Percentiles rank a stretch among this genome's conserved stretches.
Evolutionary conservation across 2,888 invertebrate genomes (phyloP).

Genomic region (Apamea crenata): DNA sequence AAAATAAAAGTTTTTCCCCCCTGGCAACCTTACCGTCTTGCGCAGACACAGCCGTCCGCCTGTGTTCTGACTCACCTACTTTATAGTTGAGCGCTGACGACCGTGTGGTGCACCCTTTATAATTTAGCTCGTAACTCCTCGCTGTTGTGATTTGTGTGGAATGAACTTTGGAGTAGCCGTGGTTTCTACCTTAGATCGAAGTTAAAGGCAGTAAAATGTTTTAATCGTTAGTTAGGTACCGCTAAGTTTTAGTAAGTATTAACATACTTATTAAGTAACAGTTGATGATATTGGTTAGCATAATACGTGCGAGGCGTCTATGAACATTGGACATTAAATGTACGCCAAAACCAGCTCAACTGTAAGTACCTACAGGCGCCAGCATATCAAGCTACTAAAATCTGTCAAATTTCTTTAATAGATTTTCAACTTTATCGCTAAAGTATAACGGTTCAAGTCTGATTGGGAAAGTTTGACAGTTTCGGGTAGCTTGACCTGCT

Average conservation of each 20-base stretch:
- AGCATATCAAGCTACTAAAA: too few relatives aligned
- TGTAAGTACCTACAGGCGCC: too few relatives aligned
- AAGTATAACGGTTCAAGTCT: too few relatives aligned
- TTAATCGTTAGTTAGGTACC: conserved; percentile 34
- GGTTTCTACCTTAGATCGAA: conserved; percentile 34
- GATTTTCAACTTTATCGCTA: too few relatives aligned
- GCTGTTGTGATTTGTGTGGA: conserved; percentile 61
- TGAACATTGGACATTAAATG: not conserved
- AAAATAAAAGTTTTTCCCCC: not conserved
- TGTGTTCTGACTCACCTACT: conserved; percentile 61
- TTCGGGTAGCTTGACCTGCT: too few relatives aligned
- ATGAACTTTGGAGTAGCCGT: conserved; percentile 35
- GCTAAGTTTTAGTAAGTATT: conserved; percentile 5
- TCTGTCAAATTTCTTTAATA: too few relatives aligned
- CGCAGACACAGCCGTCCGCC: conserved; percentile 60
- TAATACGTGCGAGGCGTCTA: not conserved
- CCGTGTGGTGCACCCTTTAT: conserved; percentile 57
- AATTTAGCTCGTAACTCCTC: conserved; percentile 58
- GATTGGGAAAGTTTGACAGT: too few relatives aligned
- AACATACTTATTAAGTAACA: not conserved
- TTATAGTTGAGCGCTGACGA: conserved; percentile 57
- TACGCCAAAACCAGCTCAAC: not conserved
- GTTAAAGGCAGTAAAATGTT: conserved; percentile 18
- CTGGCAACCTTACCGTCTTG: conserved; percentile 55
- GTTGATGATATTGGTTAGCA: not conserved